Evolutionary conservation across 2,888 invertebrate genomes (phyloP).

Genomic region (Tinea semifulvella): DNA sequence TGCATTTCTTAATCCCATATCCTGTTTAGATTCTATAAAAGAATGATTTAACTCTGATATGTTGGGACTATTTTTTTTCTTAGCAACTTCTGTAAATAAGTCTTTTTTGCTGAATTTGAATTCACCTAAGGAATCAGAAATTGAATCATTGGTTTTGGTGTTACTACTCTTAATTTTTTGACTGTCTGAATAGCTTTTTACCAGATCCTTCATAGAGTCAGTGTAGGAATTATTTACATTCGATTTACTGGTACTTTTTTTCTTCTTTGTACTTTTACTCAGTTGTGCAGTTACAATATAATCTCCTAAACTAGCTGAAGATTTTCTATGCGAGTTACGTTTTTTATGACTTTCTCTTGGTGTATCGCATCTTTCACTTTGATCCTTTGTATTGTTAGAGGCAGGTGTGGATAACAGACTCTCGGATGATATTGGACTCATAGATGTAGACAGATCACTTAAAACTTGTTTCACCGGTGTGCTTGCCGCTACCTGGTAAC

Average conservation of each 20-base stretch:
- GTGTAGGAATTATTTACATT: conserved; percentile 28
- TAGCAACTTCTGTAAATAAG: conserved; percentile 49
- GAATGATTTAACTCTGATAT: no score
- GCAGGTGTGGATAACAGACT: conserved; percentile 21
- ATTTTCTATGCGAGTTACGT: conserved; percentile 35
- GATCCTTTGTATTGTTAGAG: conserved; percentile 3
- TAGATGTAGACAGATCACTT: conserved; percentile 30
- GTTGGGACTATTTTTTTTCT: no score
- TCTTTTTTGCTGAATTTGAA: conserved; percentile 49
- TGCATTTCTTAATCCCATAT: no score
- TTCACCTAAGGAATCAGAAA: conserved; percentile 32
- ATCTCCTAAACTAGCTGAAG: conserved; percentile 36
- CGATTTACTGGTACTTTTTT: conserved; percentile 30
- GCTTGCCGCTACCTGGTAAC: conserved; percentile 39
- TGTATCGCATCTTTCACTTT: conserved; percentile 44
- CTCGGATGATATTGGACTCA: conserved; percentile 43
- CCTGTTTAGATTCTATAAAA: conserved; percentile 42
- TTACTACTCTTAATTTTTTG: conserved; percentile 44
- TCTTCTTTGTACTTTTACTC: conserved; percentile 39
- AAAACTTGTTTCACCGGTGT: conserved; percentile 56
- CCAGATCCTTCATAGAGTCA: conserved; percentile 39
- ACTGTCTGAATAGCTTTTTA: conserved; percentile 46
- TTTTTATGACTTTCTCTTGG: conserved; percentile 36
- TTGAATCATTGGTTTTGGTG: conserved; percentile 32
- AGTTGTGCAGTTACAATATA: conserved; percentile 36